phyloP scores from a whole-genome alignment of 1,140 invertebrate species.

The Macrocentrus cingulum region DNA sequence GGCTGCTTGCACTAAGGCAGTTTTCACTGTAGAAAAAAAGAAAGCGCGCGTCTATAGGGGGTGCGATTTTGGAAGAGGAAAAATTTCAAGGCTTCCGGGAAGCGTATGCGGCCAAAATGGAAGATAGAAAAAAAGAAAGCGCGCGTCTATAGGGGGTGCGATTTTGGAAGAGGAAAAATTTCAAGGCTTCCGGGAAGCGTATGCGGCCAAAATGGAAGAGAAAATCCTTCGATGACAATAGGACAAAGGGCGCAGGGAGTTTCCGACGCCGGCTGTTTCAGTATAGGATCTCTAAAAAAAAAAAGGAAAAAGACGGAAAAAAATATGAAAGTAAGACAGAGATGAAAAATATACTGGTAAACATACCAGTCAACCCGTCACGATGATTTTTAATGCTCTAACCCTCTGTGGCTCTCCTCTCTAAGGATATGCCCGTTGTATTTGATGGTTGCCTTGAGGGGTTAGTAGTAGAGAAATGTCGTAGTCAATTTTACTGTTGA shows the following conservation, averaged over 20 bases:
- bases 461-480: background rate
- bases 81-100: background rate
- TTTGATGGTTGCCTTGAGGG: too few relatives aligned
- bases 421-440: too few relatives aligned
- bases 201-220: background rate
- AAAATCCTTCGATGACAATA: conserved; percentile 44
- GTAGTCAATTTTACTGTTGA: background rate
- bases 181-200: conserved; percentile 8
- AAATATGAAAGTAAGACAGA: background rate
- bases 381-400: background rate
- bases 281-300: conserved; percentile 5
- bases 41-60: too few relatives aligned
- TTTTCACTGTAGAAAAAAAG: conserved; percentile 11
- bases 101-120: background rate
- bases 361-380: conserved; percentile 17
- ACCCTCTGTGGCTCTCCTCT: background rate
- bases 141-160: too few relatives aligned
- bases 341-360: conserved; percentile 19
- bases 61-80: too few relatives aligned
- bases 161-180: conserved; percentile 12
- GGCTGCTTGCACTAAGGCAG: too few relatives aligned
- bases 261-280: conserved; percentile 44
- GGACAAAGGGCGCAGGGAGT: conserved; percentile 48
- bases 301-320: background rate
- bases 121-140: conserved; percentile 8